Percentiles rank a stretch among this genome's conserved stretches.
These are phyloP conservation scores for Callyntrura sp. DNA, from an alignment of 2,888 invertebrate genomes.

Conservation along the genomic window DNA sequence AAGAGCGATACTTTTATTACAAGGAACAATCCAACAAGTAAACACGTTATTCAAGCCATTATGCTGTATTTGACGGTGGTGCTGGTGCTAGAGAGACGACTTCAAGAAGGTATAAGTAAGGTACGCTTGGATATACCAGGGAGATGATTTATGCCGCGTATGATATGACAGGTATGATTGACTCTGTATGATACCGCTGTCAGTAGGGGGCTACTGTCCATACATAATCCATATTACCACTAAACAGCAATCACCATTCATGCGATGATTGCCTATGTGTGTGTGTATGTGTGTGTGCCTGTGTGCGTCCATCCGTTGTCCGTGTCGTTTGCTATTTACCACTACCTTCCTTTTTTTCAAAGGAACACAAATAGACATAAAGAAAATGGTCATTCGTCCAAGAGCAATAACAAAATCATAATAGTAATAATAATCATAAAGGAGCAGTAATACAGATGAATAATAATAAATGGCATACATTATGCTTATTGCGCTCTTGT, in stretches of 20 bases:
- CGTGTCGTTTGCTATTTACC: slow-evolving; percentile 12
- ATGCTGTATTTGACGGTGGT: background rate
- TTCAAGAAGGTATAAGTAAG: slow-evolving; percentile 8
- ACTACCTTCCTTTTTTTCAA: background rate
- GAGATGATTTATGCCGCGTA: slow-evolving; percentile 75
- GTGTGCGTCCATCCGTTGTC: slow-evolving; percentile 37
- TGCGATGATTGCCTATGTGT: slow-evolving; percentile 38
- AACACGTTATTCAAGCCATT: slow-evolving; percentile 50
- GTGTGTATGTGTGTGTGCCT: slow-evolving; percentile 54
- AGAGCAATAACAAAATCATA: background rate
- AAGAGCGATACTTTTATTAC: slow-evolving; percentile 1
- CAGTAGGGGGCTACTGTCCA: slow-evolving; percentile 79
- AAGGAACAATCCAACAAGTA: slow-evolving; percentile 29
- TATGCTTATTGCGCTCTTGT: slow-evolving; percentile 8
- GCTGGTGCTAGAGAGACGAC: background rate
- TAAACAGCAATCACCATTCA: slow-evolving; percentile 67
- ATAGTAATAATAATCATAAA: slow-evolving; percentile 11
- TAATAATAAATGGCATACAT: background rate
- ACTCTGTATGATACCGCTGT: slow-evolving; percentile 80
- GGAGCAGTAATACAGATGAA: background rate
- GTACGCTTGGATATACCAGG: slow-evolving; percentile 18
- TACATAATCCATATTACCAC: slow-evolving; percentile 76
- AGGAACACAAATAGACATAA: background rate
- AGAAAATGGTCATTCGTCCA: slow-evolving; percentile 22
- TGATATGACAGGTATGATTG: slow-evolving; percentile 79